phyloP scores from a whole-genome alignment of 2,797 vertebrate genomes.

The Perodicticus potto region DNA sequence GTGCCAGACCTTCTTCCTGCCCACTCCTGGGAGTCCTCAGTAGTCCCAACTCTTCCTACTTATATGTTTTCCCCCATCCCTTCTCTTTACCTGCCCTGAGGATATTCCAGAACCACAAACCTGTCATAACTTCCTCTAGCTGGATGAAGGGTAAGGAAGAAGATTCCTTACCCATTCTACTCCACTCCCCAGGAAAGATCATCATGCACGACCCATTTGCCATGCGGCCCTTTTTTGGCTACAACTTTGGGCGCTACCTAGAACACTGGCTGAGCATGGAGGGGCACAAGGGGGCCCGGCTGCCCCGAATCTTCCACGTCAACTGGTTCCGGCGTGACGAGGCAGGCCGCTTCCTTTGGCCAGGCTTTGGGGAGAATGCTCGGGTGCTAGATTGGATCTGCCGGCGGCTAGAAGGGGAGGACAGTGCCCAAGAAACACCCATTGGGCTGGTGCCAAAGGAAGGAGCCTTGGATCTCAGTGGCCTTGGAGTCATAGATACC shows the following conservation, averaged over 20 bases:
- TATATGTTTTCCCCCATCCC: background rate
- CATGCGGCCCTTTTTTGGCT: constrained; percentile 97
- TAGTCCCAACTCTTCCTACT: background rate
- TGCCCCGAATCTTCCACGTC: constrained; percentile 96
- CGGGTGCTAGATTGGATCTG: constrained; percentile 97
- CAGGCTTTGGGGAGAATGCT: constrained; percentile 95
- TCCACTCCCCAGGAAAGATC: constrained; percentile 89
- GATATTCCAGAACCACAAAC: background rate
- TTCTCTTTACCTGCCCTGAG: background rate
- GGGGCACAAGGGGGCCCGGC: constrained; percentile 86
- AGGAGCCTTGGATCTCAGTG: constrained; percentile 91
- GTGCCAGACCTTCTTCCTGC: background rate
- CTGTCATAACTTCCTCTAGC: background rate
- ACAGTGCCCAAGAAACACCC: constrained; percentile 89
- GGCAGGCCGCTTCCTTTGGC: constrained; percentile 93
- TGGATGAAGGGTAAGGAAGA: background rate
- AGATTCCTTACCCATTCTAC: background rate
- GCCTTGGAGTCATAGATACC: constrained; percentile 87
- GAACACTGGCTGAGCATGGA: constrained; percentile 96
- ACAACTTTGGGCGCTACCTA: constrained; percentile 96
- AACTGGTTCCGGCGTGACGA: constrained; percentile 96
- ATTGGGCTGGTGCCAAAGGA: constrained; percentile 92
- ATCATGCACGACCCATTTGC: constrained; percentile 97
- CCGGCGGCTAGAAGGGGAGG: constrained; percentile 90
- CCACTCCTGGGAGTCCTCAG: background rate